Conservation (phyloP, 1,140 invertebrate genomes). For the Drusus annulatus region DNA sequence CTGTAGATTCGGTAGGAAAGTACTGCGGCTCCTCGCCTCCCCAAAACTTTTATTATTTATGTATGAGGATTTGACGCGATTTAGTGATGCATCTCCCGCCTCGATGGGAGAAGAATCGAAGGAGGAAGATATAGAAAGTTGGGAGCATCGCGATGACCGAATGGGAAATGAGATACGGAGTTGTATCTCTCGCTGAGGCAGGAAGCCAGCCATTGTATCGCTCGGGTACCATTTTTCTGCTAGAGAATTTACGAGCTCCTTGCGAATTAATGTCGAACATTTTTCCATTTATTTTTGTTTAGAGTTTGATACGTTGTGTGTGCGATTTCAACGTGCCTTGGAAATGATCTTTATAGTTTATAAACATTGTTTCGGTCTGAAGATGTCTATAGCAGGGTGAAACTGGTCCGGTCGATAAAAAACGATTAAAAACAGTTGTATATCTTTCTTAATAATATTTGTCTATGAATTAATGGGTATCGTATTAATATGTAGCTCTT, state of each 20-base stretch:
- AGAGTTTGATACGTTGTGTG: too few species aligned
- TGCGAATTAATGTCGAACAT: slow-evolving; percentile 7
- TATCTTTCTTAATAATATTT: too few species aligned
- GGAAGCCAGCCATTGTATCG: slow-evolving; percentile 24
- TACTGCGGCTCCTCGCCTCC: slow-evolving; percentile 14
- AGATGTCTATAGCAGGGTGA: too few species aligned
- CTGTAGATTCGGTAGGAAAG: too few species aligned
- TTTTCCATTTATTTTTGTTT: too few species aligned
- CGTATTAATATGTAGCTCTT: too few species aligned
- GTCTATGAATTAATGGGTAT: too few species aligned
- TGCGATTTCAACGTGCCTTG: too few species aligned
- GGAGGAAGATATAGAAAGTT: background rate
- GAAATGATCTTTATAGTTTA: too few species aligned
- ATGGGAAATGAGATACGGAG: background rate
- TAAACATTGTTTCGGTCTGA: too few species aligned
- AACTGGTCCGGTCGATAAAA: too few species aligned
- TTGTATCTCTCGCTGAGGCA: background rate
- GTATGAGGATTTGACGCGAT: slow-evolving; percentile 59
- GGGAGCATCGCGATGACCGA: slow-evolving; percentile 25
- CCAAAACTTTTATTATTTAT: slow-evolving; percentile 58
- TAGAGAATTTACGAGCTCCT: background rate
- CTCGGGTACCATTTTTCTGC: background rate
- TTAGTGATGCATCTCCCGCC: slow-evolving; percentile 54
- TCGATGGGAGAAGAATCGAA: background rate
- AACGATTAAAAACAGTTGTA: too few species aligned